Evolutionary conservation across 2,888 invertebrate genomes (phyloP), one percentile per base, ranked within the genome.

Genomic region (Steinernema hermaphroditum): DNA sequence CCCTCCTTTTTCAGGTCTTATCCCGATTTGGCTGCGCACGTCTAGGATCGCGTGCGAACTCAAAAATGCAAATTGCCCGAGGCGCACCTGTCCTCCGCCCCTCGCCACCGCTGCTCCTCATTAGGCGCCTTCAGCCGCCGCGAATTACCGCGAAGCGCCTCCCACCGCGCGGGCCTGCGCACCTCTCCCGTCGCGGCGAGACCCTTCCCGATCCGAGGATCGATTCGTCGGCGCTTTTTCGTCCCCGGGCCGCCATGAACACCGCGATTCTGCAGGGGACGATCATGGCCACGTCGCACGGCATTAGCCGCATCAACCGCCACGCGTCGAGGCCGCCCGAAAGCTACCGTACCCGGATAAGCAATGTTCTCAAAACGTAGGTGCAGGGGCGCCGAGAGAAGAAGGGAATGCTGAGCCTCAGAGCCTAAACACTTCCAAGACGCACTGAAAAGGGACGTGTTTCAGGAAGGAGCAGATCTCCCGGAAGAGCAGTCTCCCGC

Each of bases 221-320:
- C 46, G 46, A 46, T 46, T 46, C 46, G 6, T 19, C 8, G 46
- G 19, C 46, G 6, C 37, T n/a, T 41, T 41, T 14, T 9, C 8
- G 14, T 8, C 14, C 41, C 41, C 14, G 41, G 41, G 14, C 41
- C 9, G 19, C 54, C n/a, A 82, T 82, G 82, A 82, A 82, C 72
- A 77, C 80, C 37, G 80, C 82, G 22, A 78, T 81, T 34, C 77
- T 82, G 68, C 82, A 82, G 75, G 80, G 80, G 41, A 44, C 46
- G 32, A 79, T 77, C 14, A 79, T 82, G 69, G 78, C 82, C 72
- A 81, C 83, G 12, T 77, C 77, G 32, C 83, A 83, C 73, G 83
- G 83, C 37, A 83, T 83, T 44, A 75, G 78, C 37, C 80, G 83
- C 41, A 76, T 83, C 34, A 83, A 83, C 76, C 74, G 83, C 19